Conservation (phyloP, 2,113 vertebrate species). For the Jacana jacana region DNA sequence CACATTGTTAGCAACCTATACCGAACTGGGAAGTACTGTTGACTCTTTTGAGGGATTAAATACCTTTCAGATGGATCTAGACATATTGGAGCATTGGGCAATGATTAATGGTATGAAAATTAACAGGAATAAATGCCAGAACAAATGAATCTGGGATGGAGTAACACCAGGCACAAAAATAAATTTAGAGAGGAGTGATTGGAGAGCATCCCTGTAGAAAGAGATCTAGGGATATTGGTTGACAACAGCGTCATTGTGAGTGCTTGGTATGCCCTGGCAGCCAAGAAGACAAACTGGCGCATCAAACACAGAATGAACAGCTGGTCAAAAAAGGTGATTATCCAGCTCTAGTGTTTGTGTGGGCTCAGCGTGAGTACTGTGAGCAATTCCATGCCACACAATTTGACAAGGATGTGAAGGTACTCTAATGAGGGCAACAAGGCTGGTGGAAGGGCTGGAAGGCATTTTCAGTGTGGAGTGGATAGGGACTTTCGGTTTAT, state of each 20-base stretch:
- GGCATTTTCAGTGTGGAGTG: background rate
- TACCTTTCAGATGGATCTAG: background rate
- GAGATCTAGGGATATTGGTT: background rate
- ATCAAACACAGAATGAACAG: background rate
- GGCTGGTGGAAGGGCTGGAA: background rate
- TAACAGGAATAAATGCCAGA: background rate
- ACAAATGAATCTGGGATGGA: background rate
- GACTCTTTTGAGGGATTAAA: background rate
- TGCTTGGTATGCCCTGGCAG: background rate
- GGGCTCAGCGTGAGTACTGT: background rate
- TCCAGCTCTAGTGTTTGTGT: accelerated
- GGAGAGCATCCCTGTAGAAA: background rate
- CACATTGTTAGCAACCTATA: background rate
- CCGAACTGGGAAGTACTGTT: background rate
- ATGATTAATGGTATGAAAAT: background rate
- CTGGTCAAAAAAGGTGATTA: background rate
- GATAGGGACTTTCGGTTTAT: background rate
- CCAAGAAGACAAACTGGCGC: background rate
- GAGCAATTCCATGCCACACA: background rate
- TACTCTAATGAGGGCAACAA: background rate
- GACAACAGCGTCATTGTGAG: background rate
- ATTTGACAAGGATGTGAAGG: background rate
- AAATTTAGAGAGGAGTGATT: background rate
- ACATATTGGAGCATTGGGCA: background rate
- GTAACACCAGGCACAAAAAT: background rate